Percentiles rank a stretch among this genome's conserved stretches.
Conservation (phyloP, 2,888 invertebrate genomes). For the Scaptomyza caliginosa region DNA sequence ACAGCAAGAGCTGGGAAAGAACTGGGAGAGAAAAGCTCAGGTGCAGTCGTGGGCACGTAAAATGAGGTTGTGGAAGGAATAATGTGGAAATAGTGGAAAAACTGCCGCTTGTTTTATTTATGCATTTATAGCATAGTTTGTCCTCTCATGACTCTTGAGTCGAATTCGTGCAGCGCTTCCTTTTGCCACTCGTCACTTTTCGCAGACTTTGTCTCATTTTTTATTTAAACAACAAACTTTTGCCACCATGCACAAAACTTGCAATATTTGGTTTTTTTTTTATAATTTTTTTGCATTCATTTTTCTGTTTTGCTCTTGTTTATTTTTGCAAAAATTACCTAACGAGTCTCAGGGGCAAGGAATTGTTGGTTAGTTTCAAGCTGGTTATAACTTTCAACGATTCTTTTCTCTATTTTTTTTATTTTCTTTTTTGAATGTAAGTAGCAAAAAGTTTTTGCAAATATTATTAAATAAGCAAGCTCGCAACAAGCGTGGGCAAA, state of each 20-base stretch:
- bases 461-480: slow-evolving; percentile 61
- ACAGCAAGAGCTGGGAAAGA: not conserved
- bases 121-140: slow-evolving; percentile 50
- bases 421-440: slow-evolving; percentile 30
- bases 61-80: slow-evolving; percentile 55
- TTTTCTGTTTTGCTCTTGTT: not conserved
- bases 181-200: slow-evolving; percentile 61
- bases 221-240: slow-evolving; percentile 68
- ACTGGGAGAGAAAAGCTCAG: slow-evolving; percentile 35
- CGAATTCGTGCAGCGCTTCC: slow-evolving; percentile 49
- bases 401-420: not conserved
- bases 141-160: slow-evolving; percentile 49
- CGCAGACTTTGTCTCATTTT: slow-evolving; percentile 68
- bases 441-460: slow-evolving; percentile 55
- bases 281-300: too few relatives aligned
- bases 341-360: slow-evolving; percentile 36
- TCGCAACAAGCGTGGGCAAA: slow-evolving; percentile 10
- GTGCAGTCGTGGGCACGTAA: slow-evolving; percentile 62
- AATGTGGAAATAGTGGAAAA: slow-evolving; percentile 70
- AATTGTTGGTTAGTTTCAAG: slow-evolving; percentile 26
- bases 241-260: slow-evolving; percentile 53
- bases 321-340: slow-evolving; percentile 49
- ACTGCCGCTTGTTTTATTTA: slow-evolving; percentile 68
- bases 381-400: slow-evolving; percentile 49
- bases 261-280: slow-evolving; percentile 15